Evolutionary conservation across 2,797 vertebrate genomes (phyloP).

Genomic region (Alexandromys oeconomus): DNA sequence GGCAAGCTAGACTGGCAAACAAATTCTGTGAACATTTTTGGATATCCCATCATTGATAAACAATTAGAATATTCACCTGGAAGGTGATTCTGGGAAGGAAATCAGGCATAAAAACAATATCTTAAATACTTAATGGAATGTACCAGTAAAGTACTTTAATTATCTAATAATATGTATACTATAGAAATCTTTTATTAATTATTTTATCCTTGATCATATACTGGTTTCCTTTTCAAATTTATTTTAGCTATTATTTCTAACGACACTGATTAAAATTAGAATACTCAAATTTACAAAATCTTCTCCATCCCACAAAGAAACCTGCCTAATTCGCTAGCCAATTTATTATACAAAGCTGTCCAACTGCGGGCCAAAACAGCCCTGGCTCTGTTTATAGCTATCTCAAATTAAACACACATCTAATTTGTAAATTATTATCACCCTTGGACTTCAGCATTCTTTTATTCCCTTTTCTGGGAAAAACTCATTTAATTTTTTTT

Average conservation of each 20-base stretch:
- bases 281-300: constrained; percentile 38
- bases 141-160: background rate
- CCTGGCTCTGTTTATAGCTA: constrained; percentile 65
- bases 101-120: background rate
- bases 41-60: background rate
- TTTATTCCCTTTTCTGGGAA: constrained; percentile 77
- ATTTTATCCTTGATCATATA: constrained; percentile 1
- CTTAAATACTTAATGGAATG: background rate
- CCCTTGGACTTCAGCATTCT: constrained; percentile 70
- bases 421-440: constrained; percentile 78
- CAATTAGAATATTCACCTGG: background rate
- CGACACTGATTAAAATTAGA: constrained; percentile 44
- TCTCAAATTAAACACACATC: constrained; percentile 67
- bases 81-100: background rate
- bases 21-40: background rate
- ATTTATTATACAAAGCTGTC: constrained; percentile 44
- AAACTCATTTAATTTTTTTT: constrained; percentile 68
- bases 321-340: constrained; percentile 51
- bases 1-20: background rate
- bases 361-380: constrained; percentile 64
- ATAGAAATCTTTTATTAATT: constrained; percentile 39
- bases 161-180: background rate
- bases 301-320: constrained; percentile 2
- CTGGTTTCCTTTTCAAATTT: background rate
- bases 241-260: constrained; percentile 5